phyloP scores from a whole-genome alignment of 2,113 vertebrate species.

The Gobio gobio region DNA sequence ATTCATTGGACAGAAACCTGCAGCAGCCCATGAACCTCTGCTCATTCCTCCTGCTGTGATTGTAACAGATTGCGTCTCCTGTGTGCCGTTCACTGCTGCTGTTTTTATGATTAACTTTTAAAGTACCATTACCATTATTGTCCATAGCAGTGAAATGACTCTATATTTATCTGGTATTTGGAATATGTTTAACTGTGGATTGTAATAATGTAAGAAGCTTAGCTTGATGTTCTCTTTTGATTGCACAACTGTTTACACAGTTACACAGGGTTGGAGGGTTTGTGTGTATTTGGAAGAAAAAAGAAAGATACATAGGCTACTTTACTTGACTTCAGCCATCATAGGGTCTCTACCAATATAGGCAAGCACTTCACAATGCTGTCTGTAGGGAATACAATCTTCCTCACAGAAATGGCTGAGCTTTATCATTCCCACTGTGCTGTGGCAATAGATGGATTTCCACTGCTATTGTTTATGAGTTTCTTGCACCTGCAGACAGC shows the following conservation, averaged over 20 bases:
- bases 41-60: neutral
- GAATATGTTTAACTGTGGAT: neutral
- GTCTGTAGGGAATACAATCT: neutral
- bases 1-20: neutral
- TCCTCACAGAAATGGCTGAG: neutral
- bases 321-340: neutral
- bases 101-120: neutral
- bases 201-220: neutral
- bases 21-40: neutral
- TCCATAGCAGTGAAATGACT: neutral
- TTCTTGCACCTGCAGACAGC: neutral
- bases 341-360: no score
- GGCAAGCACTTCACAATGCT: neutral
- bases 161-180: neutral
- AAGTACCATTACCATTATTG: neutral
- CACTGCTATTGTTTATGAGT: neutral
- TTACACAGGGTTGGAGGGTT: neutral
- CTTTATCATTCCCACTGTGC: neutral
- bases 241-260: neutral
- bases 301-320: neutral
- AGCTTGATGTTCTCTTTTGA: neutral
- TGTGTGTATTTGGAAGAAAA: neutral
- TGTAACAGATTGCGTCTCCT: neutral
- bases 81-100: neutral
- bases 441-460: neutral